Conservation (phyloP, 2,113 vertebrate species). For the Pedetes capensis region DNA sequence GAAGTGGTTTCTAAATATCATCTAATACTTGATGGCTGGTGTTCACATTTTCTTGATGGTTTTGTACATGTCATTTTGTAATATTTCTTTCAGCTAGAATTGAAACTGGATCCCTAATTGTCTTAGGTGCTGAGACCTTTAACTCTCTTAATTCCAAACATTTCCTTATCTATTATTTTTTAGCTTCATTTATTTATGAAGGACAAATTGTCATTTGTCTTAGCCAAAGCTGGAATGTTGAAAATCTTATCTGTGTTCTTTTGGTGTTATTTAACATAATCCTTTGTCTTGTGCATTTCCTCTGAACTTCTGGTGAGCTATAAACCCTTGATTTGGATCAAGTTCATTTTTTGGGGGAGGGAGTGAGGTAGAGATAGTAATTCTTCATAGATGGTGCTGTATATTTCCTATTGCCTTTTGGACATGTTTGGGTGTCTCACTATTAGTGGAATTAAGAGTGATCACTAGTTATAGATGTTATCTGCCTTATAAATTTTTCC, state of each 20-base stretch:
- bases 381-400: background rate
- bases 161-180: background rate
- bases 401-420: background rate
- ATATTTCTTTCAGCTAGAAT: background rate
- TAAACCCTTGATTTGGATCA: background rate
- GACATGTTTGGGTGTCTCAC: too few relatives aligned
- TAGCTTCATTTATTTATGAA: background rate
- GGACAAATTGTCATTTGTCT: background rate
- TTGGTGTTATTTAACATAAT: background rate
- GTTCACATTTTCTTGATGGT: background rate
- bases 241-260: background rate
- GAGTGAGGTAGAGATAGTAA: background rate
- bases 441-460: too few relatives aligned
- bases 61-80: background rate
- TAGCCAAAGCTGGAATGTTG: background rate
- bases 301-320: background rate
- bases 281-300: background rate
- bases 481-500: background rate
- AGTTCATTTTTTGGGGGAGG: background rate
- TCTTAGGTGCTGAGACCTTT: background rate
- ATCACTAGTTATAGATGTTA: too few relatives aligned
- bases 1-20: background rate
- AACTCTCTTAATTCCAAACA: background rate
- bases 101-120: background rate
- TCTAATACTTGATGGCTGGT: background rate